A percentile compares a stretch with the other conserved stretches of the same genome.
phyloP scores from a whole-genome alignment of 2,888 invertebrate genomes.

The Lithophane leautieri region DNA sequence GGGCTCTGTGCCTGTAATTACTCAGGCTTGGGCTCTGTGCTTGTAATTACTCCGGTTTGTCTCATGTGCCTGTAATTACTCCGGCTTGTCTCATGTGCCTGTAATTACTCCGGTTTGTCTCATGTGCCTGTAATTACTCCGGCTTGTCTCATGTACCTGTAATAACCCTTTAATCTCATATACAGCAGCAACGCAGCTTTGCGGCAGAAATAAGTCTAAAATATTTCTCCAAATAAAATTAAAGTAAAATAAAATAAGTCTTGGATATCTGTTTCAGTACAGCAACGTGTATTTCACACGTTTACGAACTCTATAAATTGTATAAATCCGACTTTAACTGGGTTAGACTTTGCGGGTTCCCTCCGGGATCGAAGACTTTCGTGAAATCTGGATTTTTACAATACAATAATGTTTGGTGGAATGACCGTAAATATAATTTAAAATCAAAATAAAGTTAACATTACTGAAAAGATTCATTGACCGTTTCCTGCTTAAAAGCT shows the following conservation, averaged over 20 bases:
- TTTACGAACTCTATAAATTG: slow-evolving; percentile 42
- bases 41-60: too few species aligned
- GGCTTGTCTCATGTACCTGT: too few species aligned
- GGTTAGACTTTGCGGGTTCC: slow-evolving; percentile 8
- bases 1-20: too few species aligned
- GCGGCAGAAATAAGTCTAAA: not conserved
- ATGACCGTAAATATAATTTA: not conserved
- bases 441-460: not conserved
- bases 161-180: not conserved
- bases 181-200: not conserved
- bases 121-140: too few species aligned
- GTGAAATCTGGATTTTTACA: slow-evolving; percentile 26
- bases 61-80: too few species aligned
- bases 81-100: too few species aligned
- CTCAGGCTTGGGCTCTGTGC: too few species aligned
- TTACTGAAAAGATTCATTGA: not conserved
- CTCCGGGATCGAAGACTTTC: not conserved
- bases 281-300: slow-evolving; percentile 32
- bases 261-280: not conserved
- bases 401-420: not conserved
- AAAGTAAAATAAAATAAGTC: slow-evolving; percentile 28
- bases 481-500: not conserved
- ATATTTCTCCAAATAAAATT: slow-evolving; percentile 12
- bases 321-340: slow-evolving; percentile 46
- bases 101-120: too few species aligned